phyloP scores from a whole-genome alignment of 2,113 vertebrate genomes.

The Podarcis muralis region DNA sequence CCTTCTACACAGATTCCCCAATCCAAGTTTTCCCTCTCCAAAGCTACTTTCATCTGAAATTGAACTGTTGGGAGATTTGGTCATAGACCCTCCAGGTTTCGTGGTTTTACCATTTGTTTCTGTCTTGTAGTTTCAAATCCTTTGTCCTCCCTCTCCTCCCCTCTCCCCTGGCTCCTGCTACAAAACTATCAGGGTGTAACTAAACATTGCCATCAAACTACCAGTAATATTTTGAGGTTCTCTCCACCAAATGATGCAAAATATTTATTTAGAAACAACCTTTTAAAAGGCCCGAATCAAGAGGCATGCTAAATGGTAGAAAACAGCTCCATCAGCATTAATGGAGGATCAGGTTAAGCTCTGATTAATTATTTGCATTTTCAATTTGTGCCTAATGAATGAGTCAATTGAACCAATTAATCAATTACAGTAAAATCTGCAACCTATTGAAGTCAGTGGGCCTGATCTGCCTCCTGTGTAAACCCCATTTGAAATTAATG shows the following conservation, averaged over 20 bases:
- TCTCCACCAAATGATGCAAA: neutral
- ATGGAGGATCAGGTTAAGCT: neutral
- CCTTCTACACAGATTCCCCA: neutral
- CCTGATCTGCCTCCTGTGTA: neutral
- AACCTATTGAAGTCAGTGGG: neutral
- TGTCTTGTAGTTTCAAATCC: neutral
- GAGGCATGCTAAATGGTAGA: neutral
- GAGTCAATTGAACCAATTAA: neutral
- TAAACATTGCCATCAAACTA: neutral
- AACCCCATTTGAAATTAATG: neutral
- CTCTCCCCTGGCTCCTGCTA: neutral
- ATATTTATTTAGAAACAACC: neutral
- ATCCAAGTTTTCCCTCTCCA: neutral
- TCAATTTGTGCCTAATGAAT: conserved; percentile 3
- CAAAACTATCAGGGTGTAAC: neutral
- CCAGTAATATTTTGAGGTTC: neutral
- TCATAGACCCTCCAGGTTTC: neutral
- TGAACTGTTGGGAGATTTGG: neutral
- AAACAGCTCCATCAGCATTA: neutral
- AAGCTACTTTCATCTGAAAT: neutral
- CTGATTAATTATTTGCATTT: conserved; percentile 19
- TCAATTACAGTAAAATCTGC: neutral
- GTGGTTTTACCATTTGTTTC: neutral
- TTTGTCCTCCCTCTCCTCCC: neutral
- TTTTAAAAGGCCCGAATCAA: neutral